A percentile compares a stretch with the other conserved stretches of the same genome.
Evolutionary conservation across 1,140 invertebrate genomes (phyloP).

Genomic region (Brachionus manjavacas): DNA sequence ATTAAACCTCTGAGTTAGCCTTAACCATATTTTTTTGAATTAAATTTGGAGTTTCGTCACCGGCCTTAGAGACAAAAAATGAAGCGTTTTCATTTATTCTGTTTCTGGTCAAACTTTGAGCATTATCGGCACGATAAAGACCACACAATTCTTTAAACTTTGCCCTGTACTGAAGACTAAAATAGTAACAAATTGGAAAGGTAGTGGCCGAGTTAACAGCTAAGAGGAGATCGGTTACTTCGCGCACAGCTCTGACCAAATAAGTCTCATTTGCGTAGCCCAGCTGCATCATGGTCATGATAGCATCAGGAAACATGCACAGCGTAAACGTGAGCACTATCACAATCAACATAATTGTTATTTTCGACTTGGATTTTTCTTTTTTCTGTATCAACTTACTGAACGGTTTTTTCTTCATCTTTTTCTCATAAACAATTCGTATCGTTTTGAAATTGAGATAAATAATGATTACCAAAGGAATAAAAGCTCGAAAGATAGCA

Average conservation of each 20-base stretch:
- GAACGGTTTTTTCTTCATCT: neutral
- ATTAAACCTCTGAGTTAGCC: neutral
- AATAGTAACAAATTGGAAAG: conserved; percentile 72
- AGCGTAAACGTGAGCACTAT: conserved; percentile 70
- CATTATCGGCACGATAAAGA: neutral
- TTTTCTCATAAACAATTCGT: conserved; percentile 18
- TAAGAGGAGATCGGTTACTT: conserved; percentile 71
- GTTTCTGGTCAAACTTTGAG: neutral
- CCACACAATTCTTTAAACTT: conserved; percentile 45
- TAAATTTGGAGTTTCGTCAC: neutral
- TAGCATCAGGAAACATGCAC: conserved; percentile 69
- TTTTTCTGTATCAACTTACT: neutral
- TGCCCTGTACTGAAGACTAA: conserved; percentile 68
- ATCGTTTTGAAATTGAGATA: conserved; percentile 16
- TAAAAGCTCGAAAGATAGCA: conserved; percentile 21
- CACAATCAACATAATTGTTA: conserved; percentile 70
- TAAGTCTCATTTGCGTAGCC: conserved; percentile 54
- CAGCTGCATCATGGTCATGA: conserved; percentile 59
- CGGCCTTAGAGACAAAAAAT: neutral
- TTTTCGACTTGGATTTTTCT: conserved; percentile 52
- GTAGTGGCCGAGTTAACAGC: conserved; percentile 68
- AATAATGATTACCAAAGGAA: conserved; percentile 28
- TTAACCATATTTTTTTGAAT: neutral
- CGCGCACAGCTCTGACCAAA: conserved; percentile 63
- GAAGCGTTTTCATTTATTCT: neutral